Evolutionary conservation across 2,797 vertebrate species (phyloP).

Genomic region (Clangula hyemalis): DNA sequence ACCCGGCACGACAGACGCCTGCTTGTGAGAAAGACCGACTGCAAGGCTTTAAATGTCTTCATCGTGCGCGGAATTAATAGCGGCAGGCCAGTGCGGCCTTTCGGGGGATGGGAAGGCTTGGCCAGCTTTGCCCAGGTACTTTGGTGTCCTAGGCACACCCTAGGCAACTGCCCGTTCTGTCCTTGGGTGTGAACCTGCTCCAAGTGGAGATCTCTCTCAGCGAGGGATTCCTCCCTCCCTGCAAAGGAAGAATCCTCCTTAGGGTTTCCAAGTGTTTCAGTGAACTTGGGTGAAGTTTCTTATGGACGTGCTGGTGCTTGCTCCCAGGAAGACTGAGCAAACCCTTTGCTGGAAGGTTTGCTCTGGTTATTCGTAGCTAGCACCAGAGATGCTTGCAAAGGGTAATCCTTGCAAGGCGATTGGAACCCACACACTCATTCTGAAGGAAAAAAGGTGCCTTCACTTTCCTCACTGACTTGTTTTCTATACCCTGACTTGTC

Average conservation of each 20-base stretch:
- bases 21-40: neutral
- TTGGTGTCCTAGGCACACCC: neutral
- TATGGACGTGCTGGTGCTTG: neutral
- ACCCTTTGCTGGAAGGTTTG: neutral
- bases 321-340: neutral
- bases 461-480: neutral
- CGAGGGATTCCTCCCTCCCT: neutral
- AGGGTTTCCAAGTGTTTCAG: neutral
- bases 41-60: conserved; percentile 38
- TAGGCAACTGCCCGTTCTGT: neutral
- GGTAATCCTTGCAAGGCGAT: neutral
- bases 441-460: neutral
- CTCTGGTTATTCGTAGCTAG: accelerated
- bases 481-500: neutral
- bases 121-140: neutral
- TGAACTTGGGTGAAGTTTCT: neutral
- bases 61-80: conserved; percentile 6
- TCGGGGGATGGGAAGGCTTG: neutral
- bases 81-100: conserved; percentile 1
- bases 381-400: neutral
- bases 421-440: neutral
- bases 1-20: neutral
- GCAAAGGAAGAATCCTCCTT: neutral
- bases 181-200: neutral
- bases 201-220: neutral